A percentile compares a stretch with the other conserved stretches of the same genome.
These are phyloP conservation scores for Cephalopholis sonnerati DNA, from an alignment of 2,113 vertebrate genomes.

Conservation along the genomic window DNA sequence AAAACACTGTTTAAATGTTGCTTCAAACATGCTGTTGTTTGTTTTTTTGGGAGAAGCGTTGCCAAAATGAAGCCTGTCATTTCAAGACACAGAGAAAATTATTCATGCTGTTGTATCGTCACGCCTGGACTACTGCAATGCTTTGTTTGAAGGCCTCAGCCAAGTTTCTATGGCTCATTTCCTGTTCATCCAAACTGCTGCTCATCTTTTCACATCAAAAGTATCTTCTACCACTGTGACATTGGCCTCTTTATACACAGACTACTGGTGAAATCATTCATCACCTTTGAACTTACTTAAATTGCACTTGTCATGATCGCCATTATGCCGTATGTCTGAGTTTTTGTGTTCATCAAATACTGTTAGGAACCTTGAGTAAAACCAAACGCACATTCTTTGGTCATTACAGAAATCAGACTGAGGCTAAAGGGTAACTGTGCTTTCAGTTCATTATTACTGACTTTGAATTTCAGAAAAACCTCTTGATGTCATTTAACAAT, in stretches of 20 bases:
- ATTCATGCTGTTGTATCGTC: conserved; percentile 4
- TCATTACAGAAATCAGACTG: background rate
- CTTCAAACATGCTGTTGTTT: background rate
- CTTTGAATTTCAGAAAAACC: background rate
- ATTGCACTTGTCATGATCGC: background rate
- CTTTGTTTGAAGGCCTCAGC: conserved; percentile 28
- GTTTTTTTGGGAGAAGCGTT: background rate
- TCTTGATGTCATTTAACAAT: background rate
- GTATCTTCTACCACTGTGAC: background rate
- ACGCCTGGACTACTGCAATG: conserved; percentile 4
- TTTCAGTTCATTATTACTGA: background rate
- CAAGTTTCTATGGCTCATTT: conserved; percentile 33
- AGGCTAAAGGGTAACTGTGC: background rate
- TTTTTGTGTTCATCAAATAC: background rate
- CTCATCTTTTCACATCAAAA: conserved; percentile 14
- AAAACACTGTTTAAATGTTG: background rate
- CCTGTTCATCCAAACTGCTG: conserved; percentile 18
- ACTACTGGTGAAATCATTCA: background rate
- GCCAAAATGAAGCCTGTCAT: conserved; percentile 15
- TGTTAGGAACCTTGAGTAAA: background rate
- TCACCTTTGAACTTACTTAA: conserved; percentile 12
- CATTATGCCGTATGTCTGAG: background rate
- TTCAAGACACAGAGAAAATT: conserved; percentile 20
- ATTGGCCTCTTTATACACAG: conserved; percentile 5
- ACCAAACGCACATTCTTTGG: background rate